Conservation (phyloP, 2,888 invertebrate species). For the Galerucella nymphaeae region DNA sequence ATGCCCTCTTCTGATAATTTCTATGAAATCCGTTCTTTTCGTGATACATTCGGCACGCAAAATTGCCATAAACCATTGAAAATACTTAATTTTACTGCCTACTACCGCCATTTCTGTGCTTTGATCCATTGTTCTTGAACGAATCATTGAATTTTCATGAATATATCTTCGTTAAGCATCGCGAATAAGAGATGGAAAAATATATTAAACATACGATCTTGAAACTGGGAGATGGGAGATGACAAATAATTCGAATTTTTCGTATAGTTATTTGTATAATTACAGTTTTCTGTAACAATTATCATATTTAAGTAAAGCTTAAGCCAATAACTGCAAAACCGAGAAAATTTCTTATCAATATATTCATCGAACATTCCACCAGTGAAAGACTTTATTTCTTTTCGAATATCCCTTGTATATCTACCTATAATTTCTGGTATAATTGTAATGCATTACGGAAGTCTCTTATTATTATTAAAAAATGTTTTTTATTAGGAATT, state of each 20-base stretch:
- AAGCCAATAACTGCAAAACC: no score
- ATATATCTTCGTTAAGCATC: neutral
- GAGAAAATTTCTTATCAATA: no score
- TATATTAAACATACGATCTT: no score
- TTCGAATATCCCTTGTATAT: neutral
- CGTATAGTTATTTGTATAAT: no score
- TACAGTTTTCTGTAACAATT: no score
- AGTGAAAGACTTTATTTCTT: neutral
- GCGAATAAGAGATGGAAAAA: neutral
- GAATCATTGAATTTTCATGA: conserved; percentile 5
- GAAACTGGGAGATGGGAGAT: no score
- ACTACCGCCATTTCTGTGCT: neutral
- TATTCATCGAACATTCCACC: no score
- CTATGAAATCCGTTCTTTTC: conserved; percentile 40
- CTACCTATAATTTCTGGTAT: neutral
- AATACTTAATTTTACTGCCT: neutral
- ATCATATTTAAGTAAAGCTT: no score
- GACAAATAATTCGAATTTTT: no score
- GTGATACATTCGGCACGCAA: conserved; percentile 39
- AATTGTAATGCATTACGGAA: neutral
- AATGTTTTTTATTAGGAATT: neutral
- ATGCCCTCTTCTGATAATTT: conserved; percentile 31
- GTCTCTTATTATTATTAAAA: neutral
- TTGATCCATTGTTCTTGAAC: conserved; percentile 1
- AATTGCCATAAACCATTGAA: conserved; percentile 38